phyloP scores from a whole-genome alignment of 2,797 vertebrate species.

The Darevskia nairensis region DNA sequence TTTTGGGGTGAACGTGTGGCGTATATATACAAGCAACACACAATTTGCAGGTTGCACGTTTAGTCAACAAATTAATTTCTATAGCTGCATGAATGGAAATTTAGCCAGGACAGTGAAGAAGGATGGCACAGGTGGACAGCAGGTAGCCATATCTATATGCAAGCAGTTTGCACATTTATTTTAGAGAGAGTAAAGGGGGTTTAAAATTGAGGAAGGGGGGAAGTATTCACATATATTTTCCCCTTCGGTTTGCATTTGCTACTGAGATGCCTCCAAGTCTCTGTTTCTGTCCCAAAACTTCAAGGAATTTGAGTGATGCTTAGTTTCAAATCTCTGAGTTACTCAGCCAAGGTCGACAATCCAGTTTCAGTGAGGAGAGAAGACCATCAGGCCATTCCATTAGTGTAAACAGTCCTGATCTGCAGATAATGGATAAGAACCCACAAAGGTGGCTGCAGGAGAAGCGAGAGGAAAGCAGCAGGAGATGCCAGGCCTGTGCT shows the following conservation, averaged over 20 bases:
- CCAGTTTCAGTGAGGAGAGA: neutral
- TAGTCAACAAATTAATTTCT: slow-evolving; percentile 18
- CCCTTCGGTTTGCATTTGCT: slow-evolving; percentile 43
- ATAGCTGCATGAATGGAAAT: neutral
- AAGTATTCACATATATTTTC: slow-evolving; percentile 12
- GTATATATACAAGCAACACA: slow-evolving; percentile 53
- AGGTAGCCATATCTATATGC: neutral
- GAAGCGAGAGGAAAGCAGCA: neutral
- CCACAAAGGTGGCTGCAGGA: neutral
- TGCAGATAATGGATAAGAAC: neutral
- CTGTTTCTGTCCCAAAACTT: neutral
- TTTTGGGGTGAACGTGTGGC: neutral
- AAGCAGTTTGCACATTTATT: neutral
- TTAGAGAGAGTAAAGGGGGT: slow-evolving; percentile 14
- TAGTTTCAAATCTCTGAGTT: neutral
- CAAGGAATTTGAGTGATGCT: neutral
- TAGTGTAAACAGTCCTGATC: neutral
- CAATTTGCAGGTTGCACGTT: slow-evolving; percentile 29
- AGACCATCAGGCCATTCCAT: too few relatives aligned
- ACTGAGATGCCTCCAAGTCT: neutral
- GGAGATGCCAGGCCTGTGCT: neutral
- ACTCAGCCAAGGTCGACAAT: neutral
- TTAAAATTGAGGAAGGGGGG: neutral
- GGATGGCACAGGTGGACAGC: neutral
- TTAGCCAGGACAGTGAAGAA: neutral